Conservation (phyloP, 2,113 vertebrate genomes). For the Lynx canadensis region DNA sequence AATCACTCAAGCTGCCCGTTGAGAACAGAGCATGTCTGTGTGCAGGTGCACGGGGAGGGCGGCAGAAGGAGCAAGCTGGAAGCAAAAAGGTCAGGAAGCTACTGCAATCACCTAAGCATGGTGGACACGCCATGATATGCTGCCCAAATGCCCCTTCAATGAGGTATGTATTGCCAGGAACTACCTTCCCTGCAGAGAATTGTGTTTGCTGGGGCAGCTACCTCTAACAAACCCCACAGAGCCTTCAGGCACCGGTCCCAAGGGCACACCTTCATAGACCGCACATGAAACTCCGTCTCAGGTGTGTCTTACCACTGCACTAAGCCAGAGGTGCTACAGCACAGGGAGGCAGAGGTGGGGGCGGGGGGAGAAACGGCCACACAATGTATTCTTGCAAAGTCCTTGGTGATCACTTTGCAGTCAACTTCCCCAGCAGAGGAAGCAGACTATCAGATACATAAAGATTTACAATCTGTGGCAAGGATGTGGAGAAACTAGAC, state of each 20-base stretch:
- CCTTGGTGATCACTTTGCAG: too few relatives aligned
- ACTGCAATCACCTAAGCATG: background rate
- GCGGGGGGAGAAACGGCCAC: background rate
- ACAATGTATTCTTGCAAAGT: background rate
- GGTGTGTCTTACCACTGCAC: background rate
- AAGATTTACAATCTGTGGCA: background rate
- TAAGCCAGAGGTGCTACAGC: background rate
- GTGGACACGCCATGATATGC: fast-evolving
- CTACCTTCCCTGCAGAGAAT: too few relatives aligned
- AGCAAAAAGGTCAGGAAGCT: background rate
- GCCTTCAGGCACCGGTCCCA: background rate
- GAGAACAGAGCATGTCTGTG: background rate
- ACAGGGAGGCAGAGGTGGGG: background rate
- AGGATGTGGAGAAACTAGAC: background rate
- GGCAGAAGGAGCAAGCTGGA: background rate
- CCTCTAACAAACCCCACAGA: background rate
- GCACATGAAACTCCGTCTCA: background rate
- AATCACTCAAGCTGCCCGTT: background rate
- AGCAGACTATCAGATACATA: fast-evolving
- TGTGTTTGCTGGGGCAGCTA: too few relatives aligned
- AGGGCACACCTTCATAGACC: fast-evolving
- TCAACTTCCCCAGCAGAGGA: background rate
- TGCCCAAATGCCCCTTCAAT: background rate
- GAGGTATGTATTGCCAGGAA: background rate
- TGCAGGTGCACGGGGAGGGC: background rate